Evolutionary conservation across 2,113 vertebrate genomes (phyloP).

Genomic region (Syngnathus floridae): DNA sequence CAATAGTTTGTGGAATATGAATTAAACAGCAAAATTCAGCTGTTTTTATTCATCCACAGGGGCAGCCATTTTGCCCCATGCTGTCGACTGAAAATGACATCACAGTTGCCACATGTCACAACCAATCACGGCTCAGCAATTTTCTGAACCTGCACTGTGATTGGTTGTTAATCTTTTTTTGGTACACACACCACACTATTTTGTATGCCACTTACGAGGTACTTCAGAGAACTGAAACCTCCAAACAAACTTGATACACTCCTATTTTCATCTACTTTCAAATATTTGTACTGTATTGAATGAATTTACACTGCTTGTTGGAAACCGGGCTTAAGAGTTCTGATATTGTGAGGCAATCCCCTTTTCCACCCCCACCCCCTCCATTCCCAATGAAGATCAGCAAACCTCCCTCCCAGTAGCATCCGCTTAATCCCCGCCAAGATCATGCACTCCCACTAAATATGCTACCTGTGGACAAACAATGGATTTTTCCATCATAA

Average conservation of each 20-base stretch:
- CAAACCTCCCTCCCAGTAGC: constrained; percentile 49
- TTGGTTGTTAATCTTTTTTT: no score
- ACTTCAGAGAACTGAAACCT: neutral
- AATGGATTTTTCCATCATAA: constrained; percentile 72
- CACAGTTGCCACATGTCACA: no score
- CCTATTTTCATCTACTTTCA: neutral
- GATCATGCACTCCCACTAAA: constrained; percentile 63
- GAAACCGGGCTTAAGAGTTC: constrained; percentile 36
- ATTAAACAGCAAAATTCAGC: no score
- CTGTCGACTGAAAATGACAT: no score
- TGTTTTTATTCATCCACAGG: no score
- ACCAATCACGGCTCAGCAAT: no score
- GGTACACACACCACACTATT: neutral
- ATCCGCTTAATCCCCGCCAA: constrained; percentile 67
- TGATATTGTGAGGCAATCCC: constrained; percentile 58
- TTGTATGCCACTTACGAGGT: neutral
- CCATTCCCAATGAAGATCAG: constrained; percentile 54
- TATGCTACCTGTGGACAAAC: constrained; percentile 70
- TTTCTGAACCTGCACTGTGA: no score
- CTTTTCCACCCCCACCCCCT: constrained; percentile 40
- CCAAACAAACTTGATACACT: neutral
- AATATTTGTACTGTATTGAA: neutral
- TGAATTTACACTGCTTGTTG: neutral
- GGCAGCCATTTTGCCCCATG: no score
- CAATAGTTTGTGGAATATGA: no score